Evolutionary conservation across 2,888 invertebrate genomes (phyloP).

Genomic region (Diadegma fenestrale): DNA sequence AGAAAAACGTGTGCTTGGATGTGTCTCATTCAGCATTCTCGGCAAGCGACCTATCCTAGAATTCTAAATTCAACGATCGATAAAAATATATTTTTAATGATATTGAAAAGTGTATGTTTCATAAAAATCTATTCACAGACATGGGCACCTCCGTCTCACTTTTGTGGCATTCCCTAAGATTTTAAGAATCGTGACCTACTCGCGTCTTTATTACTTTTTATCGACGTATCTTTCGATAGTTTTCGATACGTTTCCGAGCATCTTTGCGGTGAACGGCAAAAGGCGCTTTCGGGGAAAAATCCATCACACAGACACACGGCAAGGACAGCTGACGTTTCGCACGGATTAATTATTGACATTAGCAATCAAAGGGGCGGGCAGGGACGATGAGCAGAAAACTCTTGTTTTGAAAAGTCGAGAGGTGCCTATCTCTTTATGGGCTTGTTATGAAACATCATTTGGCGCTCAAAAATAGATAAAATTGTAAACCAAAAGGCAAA

Average conservation of each 20-base stretch:
- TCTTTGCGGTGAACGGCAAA: neutral
- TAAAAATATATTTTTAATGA: constrained; percentile 49
- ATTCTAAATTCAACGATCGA: constrained; percentile 65
- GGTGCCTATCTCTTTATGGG: constrained; percentile 32
- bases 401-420: neutral
- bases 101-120: constrained; percentile 49
- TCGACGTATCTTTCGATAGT: neutral
- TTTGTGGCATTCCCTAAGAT: neutral
- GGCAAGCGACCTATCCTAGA: constrained; percentile 78
- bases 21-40: constrained; percentile 81
- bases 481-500: constrained; percentile 44
- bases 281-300: neutral
- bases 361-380: neutral
- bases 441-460: constrained; percentile 38
- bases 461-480: constrained; percentile 47
- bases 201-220: constrained; percentile 4
- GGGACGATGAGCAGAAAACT: neutral
- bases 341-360: neutral
- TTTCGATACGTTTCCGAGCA: neutral
- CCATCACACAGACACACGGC: neutral
- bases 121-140: constrained; percentile 67
- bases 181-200: constrained; percentile 1
- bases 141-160: constrained; percentile 24
- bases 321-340: neutral
- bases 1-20: constrained; percentile 76